These are phyloP conservation scores for Apamea sordens DNA, from an alignment of 2,888 invertebrate species.

Conservation along the genomic window DNA sequence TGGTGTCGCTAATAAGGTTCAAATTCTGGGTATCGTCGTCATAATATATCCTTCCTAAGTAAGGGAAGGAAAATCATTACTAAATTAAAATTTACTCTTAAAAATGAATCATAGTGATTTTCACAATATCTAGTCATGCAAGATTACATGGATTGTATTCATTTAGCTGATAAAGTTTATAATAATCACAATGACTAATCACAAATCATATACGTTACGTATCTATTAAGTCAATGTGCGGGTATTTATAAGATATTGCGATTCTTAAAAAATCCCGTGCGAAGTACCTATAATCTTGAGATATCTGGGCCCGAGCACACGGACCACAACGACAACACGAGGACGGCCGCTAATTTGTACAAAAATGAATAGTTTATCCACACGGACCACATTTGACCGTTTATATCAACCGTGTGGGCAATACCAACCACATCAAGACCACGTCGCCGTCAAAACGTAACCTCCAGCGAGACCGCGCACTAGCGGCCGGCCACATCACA, in stretches of 20 bases:
- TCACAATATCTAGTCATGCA: constrained; percentile 11
- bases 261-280: background rate
- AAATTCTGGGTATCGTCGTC: background rate
- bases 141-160: constrained; percentile 13
- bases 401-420: background rate
- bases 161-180: constrained; percentile 14
- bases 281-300: background rate
- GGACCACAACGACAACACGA: background rate
- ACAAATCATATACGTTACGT: background rate
- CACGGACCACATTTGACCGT: background rate
- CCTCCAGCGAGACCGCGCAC: no score
- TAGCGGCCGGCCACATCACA: no score
- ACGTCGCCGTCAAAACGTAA: background rate
- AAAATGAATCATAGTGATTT: constrained; percentile 18
- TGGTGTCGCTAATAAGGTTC: background rate
- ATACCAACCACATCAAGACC: background rate
- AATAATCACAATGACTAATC: constrained; percentile 26
- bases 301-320: background rate
- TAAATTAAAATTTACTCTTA: background rate
- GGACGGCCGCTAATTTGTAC: background rate
- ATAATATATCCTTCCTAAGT: background rate
- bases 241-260: no score
- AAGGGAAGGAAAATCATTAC: background rate
- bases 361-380: background rate
- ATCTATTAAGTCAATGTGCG: background rate